These are phyloP conservation scores for Lacanobia wlatinum DNA, from an alignment of 2,888 invertebrate genomes.

Conservation along the genomic window DNA sequence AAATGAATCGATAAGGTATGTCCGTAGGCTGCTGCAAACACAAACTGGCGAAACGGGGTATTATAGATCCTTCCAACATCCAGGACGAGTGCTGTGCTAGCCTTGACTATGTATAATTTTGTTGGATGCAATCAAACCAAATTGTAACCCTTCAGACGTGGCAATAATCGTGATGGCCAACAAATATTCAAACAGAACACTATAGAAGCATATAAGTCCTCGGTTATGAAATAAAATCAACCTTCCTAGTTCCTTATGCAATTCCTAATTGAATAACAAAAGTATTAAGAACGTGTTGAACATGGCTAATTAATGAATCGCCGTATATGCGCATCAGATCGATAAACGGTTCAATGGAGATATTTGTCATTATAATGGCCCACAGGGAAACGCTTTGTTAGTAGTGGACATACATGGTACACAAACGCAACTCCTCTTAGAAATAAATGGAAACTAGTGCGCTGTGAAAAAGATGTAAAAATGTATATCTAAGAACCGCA, in stretches of 20 bases:
- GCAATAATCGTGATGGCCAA: no score
- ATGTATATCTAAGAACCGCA: no score
- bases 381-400: background rate
- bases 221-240: background rate
- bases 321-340: background rate
- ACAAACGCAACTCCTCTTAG: background rate
- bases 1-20: background rate
- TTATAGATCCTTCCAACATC: background rate
- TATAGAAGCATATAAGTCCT: background rate
- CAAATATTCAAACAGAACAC: no score
- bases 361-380: constrained; percentile 5
- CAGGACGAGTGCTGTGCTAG: background rate
- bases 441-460: constrained; percentile 8
- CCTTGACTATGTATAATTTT: background rate
- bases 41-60: background rate
- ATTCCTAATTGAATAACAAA: constrained; percentile 10
- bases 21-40: background rate
- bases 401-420: constrained; percentile 1
- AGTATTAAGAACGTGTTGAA: constrained; percentile 10
- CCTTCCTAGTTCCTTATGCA: background rate
- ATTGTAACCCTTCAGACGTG: no score
- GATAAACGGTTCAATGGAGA: background rate
- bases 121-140: no score
- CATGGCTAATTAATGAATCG: constrained; percentile 11
- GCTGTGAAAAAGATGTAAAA: no score